Percentiles rank a stretch among this genome's conserved stretches.
These are phyloP conservation scores for Capreolus pygargus DNA, from an alignment of 2,113 vertebrate species.

Conservation along the genomic window DNA sequence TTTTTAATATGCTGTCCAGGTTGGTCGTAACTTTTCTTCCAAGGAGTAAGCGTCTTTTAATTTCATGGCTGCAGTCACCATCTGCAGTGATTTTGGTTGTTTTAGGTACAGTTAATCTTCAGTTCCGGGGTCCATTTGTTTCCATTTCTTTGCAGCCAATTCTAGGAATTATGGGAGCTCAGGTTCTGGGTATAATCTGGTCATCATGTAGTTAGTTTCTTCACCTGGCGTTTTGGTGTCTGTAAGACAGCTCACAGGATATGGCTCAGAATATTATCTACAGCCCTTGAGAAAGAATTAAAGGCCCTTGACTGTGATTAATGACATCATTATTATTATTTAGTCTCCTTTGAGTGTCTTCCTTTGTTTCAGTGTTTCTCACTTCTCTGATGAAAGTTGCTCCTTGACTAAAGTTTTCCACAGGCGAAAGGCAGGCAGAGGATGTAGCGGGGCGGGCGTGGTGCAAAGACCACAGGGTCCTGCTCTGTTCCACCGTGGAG, in stretches of 20 bases:
- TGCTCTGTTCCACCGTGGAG: not conserved
- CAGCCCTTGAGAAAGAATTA: not conserved
- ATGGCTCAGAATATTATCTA: not conserved
- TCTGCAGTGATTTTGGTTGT: not conserved
- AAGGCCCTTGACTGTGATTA: not conserved
- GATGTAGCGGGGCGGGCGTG: not conserved
- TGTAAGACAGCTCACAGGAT: not conserved
- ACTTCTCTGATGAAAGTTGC: not conserved
- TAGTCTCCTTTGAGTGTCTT: not conserved
- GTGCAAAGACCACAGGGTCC: not conserved
- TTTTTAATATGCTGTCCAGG: not conserved
- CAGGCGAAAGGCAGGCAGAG: not conserved
- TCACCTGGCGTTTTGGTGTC: not conserved
- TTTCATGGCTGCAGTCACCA: not conserved
- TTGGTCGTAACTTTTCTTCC: not conserved
- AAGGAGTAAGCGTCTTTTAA: not conserved
- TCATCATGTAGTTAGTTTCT: not conserved
- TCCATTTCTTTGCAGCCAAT: not conserved
- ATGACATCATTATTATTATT: not conserved
- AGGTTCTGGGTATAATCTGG: not conserved
- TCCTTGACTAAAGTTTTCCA: not conserved
- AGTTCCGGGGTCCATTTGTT: not conserved
- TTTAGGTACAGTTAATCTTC: not conserved
- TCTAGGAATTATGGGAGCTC: not conserved
- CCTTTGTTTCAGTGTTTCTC: not conserved